Evolutionary conservation across 2,888 invertebrate species (phyloP), one percentile per base, ranked within the genome.

Genomic region (Candidula unifasciata): DNA sequence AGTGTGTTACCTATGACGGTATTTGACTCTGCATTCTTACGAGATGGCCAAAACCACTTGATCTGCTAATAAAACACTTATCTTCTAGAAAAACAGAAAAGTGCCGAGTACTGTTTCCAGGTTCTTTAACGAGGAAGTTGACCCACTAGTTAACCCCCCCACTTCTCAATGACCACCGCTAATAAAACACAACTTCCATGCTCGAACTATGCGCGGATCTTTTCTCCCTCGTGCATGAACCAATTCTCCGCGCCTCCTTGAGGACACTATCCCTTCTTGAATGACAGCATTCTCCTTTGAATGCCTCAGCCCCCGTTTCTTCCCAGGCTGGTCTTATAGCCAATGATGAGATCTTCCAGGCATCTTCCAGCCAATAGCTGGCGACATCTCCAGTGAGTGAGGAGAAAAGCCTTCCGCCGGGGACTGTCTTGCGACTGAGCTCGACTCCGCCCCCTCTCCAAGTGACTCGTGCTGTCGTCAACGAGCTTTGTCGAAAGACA

Each of bases 341-440:
- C 69, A 83, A 77, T 82, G 66, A 76, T 69, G 69, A 37, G 52
- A 60, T 54, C 77, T 68, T 54, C 33, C 66, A n/a, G 69, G 78
- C 69, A 77, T 78, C 83, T 83, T 83, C 69, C 66, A 83, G 69
- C 83, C 83, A 83, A 83, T 83, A 78, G 83, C 35, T 83, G 78
- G 69, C 78, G 78, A 77, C 78, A 83, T 78, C 69, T 83, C 83
- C 37, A 35, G 35, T 24, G 24, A 54, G 83, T 68, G 68, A 78
- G 83, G 69, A 69, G 24, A 83, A 57, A 35, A 57, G 69, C 68
- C 69, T 69, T 78, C 69, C 78, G 83, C 78, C 83, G 71, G 78
- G 77, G 64, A 44, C 44, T 44, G 44, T 44, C 44, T 44, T 44
- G 44, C 13, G 44, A 30, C 13, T 44, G 16, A 54, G 82, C 66